Base-by-base conservation (phyloP, 1,140 invertebrate genomes). In the Lepeophtheirus salmonis region DNA sequence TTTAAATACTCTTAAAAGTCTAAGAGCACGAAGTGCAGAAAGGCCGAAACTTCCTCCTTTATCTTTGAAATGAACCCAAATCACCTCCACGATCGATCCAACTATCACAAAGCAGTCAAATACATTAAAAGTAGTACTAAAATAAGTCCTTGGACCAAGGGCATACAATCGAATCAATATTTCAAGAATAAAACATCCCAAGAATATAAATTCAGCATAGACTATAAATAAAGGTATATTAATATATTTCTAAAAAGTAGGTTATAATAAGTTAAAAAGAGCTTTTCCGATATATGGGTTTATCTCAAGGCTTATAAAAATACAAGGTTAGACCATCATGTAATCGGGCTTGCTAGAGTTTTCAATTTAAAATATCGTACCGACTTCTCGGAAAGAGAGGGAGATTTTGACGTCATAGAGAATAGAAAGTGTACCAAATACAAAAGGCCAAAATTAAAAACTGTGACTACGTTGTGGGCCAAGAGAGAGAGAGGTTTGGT, bases 1-100 rank as follows among this genome's bases (percentile, higher is more conserved):
- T 82, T 99, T 98, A 76, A 99, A 99, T 76, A 99, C 97, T 74
- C 96, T 83, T 69, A 99, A 80, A 66, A 99, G 80, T 73, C 96
- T 80, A 67, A 99, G 79, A 68, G 96, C 95, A 79, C 96, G 81
- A 65, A 99, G 80, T 66, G 97, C 95, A 69, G 94, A 98, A 68
- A 99, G 82, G 73, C 96, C 96, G 74, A 99, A 99, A 61, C 95
- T 98, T 66, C 90, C 92, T 67, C 85, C 83, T 71, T 62, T 60
- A 12, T 63, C 58, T 51, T 96, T 91, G 65, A 95, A 82, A 70
- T 81, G 81, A 52, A 90, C 90, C 91, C 92, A 99, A 67, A 99
- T 83, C 63, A 99, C 95, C 80, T 99, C 95, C 77, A 97, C 94
- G 73, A 98, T 95, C 73, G 91, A 97, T 67, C 90, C 95, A 69